Conservation (phyloP, 2,797 vertebrate genomes). For the Cossypha heuglini region DNA sequence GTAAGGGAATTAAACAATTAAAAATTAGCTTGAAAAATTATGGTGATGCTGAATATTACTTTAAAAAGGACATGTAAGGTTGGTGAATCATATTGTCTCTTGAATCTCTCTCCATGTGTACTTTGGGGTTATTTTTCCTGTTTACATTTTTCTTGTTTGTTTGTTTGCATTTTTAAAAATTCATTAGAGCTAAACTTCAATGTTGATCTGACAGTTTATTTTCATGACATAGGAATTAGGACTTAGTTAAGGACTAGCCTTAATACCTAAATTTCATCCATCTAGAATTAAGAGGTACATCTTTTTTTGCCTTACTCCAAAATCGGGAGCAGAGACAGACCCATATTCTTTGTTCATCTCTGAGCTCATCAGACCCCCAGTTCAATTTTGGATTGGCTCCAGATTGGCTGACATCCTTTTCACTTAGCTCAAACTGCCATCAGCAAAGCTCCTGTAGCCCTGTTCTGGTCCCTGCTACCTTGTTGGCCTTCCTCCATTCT, state of each 20-base stretch:
- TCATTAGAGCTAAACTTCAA: background rate
- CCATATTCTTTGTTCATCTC: background rate
- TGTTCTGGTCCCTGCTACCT: background rate
- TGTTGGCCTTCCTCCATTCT: background rate
- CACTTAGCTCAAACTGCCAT: background rate
- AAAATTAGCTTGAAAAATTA: background rate
- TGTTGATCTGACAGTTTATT: background rate
- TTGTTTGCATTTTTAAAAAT: background rate
- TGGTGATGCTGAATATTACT: background rate
- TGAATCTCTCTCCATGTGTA: background rate
- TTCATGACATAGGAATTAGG: background rate
- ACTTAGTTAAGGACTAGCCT: background rate
- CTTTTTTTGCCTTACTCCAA: background rate
- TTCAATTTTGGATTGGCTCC: background rate
- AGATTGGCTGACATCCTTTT: background rate
- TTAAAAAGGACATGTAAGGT: background rate
- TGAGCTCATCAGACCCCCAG: background rate
- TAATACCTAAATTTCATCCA: background rate
- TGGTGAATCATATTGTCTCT: rapidly evolving
- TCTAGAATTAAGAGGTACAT: background rate
- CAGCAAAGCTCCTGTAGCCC: background rate
- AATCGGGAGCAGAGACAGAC: background rate
- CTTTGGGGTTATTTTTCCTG: rapidly evolving
- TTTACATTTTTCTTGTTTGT: background rate
- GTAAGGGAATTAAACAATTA: background rate